These are phyloP conservation scores for Ormyrus pomaceus DNA, from an alignment of 2,888 invertebrate species.

Conservation along the genomic window DNA sequence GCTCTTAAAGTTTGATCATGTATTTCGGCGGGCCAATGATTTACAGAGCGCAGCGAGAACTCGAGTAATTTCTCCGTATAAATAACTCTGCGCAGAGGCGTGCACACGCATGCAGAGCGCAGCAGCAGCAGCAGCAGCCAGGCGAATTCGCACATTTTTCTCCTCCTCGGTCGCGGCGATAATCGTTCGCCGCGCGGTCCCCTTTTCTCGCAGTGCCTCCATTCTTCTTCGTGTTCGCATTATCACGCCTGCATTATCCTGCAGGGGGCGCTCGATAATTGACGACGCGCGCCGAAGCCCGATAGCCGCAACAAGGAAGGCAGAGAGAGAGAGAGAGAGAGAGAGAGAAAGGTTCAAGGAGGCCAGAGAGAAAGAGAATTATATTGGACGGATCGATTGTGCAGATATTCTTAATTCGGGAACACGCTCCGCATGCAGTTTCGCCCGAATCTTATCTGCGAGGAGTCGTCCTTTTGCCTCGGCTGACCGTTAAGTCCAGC, in stretches of 20 bases:
- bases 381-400: conserved; percentile 50
- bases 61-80: conserved; percentile 25
- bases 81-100: conserved; percentile 17
- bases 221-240: conserved; percentile 2
- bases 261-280: conserved; percentile 10
- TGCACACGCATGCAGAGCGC: neutral
- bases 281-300: neutral
- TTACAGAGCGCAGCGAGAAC: conserved; percentile 8
- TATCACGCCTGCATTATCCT: conserved; percentile 29
- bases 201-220: conserved; percentile 7
- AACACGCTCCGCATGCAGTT: conserved; percentile 27
- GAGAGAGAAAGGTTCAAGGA: neutral
- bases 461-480: too few species aligned
- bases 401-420: conserved; percentile 50
- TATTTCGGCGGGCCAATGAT: conserved; percentile 7
- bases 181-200: conserved; percentile 1
- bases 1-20: conserved; percentile 10
- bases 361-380: conserved; percentile 36
- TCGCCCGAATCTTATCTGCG: conserved; percentile 42
- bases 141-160: neutral
- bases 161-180: conserved; percentile 16
- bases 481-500: neutral
- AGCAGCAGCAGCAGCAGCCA: neutral
- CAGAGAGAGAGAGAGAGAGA: conserved; percentile 6
- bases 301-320: neutral